phyloP scores from a whole-genome alignment of 2,797 vertebrate genomes.

The Epinephelus malabaricus region DNA sequence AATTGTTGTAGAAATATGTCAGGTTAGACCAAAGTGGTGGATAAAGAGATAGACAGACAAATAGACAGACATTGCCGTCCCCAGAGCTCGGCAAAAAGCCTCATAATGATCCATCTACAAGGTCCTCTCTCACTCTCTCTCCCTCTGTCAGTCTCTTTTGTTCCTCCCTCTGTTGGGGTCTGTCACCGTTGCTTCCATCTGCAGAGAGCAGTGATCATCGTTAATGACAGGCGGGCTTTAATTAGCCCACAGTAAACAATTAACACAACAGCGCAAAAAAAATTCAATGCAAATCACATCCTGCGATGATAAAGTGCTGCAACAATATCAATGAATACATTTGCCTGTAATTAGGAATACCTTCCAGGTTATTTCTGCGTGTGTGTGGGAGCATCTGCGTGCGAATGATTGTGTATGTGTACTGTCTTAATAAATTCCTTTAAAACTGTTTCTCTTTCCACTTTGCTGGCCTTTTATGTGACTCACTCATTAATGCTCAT shows the following conservation, averaged over 20 bases:
- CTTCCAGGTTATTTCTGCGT: constrained; percentile 52
- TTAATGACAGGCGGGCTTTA: constrained; percentile 82
- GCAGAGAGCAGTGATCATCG: constrained; percentile 71
- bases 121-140: constrained; percentile 6
- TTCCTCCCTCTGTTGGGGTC: constrained; percentile 54
- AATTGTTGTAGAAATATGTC: background rate
- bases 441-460: constrained; percentile 59
- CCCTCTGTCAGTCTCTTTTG: constrained; percentile 42
- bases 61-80: background rate
- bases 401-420: constrained; percentile 16
- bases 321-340: constrained; percentile 82
- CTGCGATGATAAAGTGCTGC: constrained; percentile 77
- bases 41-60: background rate
- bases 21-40: background rate
- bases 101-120: background rate
- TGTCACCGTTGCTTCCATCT: constrained; percentile 68
- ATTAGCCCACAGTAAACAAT: constrained; percentile 87
- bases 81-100: background rate
- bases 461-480: constrained; percentile 66
- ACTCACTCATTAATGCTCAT: constrained; percentile 73
- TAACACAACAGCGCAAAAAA: constrained; percentile 73
- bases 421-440: constrained; percentile 56
- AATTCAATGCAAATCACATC: constrained; percentile 84
- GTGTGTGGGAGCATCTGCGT: constrained; percentile 19
- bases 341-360: constrained; percentile 81